Evolutionary conservation across 1,140 invertebrate species (phyloP).

Genomic region (Colletes gigas): DNA sequence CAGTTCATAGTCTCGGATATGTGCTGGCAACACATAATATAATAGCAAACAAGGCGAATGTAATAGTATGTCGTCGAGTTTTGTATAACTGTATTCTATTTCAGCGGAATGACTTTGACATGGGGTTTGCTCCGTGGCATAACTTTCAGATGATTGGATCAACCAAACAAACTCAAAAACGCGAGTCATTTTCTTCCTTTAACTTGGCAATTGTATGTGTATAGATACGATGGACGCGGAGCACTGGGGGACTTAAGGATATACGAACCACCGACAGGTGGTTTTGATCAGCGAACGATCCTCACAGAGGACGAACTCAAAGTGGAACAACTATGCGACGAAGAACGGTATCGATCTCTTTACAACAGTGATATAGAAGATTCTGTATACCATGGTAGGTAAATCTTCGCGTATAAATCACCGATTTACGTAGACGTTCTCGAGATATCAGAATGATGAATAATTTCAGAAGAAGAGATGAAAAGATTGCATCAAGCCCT

Average conservation of each 20-base stretch:
- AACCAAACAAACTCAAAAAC: slow-evolving; percentile 55
- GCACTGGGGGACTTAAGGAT: slow-evolving; percentile 89
- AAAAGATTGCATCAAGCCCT: slow-evolving; percentile 91
- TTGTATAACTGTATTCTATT: slow-evolving; percentile 59
- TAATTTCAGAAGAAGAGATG: slow-evolving; percentile 91
- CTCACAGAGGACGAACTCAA: slow-evolving; percentile 90
- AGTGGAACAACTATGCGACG: slow-evolving; percentile 93
- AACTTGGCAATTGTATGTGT: slow-evolving; percentile 78
- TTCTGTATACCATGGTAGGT: slow-evolving; percentile 89
- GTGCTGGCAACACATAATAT: not conserved
- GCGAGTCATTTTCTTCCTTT: slow-evolving; percentile 57
- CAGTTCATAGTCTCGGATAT: not conserved
- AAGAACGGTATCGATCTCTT: slow-evolving; percentile 93
- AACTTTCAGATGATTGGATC: slow-evolving; percentile 72
- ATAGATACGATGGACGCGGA: slow-evolving; percentile 97
- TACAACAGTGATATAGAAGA: slow-evolving; percentile 93
- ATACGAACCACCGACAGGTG: slow-evolving; percentile 88
- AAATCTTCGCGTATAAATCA: not conserved
- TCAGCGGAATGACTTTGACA: slow-evolving; percentile 63
- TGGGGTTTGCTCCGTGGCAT: slow-evolving; percentile 60
- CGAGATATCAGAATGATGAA: not conserved
- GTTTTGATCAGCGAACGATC: slow-evolving; percentile 85
- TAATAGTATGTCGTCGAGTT: slow-evolving; percentile 4
- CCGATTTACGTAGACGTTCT: not conserved
- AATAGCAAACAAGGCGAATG: not conserved